Base-by-base conservation (phyloP, 2,888 invertebrate genomes). In the Eilema sororculum region DNA sequence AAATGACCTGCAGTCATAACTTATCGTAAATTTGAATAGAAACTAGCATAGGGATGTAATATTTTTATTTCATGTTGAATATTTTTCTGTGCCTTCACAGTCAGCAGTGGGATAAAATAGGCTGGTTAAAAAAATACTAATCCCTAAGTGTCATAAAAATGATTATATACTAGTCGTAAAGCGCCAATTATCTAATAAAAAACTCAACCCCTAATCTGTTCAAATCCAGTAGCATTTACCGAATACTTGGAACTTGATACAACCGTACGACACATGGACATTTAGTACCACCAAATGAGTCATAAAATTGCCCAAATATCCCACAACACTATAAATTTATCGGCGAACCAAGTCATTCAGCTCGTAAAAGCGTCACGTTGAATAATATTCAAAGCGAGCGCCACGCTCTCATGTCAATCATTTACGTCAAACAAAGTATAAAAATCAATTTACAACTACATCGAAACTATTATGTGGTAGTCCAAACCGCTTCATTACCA, bases 391-490 rank as follows among this genome's bases (percentile, higher is more conserved):
- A 87, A 83, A 71, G 64, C 70, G 71, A 61, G 76, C 77, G 68
- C 74, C 76, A 73, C 71, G 86, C 87, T 89, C 90, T 89, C 92
- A 91, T 91, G 94, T 95, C 95, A 95, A 95, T 95, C 94, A 94
- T 90, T 91, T 88, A 89, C 83, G 95, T 95, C 95, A 95, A 95
- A 95, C 95, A 95, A 95, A 95, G 89, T 93, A 94, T 95, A 93
- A 95, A 95, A 95, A 91, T 91, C 90, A 93, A 95, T 95, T 94
- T 91, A 92, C 89, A 87, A 82, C 86, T 78, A 86, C 88, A 90
- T 90, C 87, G 82, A 85, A 79, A 83, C 89, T 82, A 91, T 93
- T 91, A 93, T 93, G 93, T 81, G 90, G 89, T 83, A 85, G 86
- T 86, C 86, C 83, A 89, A 90, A 94, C 87, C 85, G 90, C 95